Conservation (phyloP, 1,140 invertebrate genomes). For the Leptinotarsa defecta region DNA sequence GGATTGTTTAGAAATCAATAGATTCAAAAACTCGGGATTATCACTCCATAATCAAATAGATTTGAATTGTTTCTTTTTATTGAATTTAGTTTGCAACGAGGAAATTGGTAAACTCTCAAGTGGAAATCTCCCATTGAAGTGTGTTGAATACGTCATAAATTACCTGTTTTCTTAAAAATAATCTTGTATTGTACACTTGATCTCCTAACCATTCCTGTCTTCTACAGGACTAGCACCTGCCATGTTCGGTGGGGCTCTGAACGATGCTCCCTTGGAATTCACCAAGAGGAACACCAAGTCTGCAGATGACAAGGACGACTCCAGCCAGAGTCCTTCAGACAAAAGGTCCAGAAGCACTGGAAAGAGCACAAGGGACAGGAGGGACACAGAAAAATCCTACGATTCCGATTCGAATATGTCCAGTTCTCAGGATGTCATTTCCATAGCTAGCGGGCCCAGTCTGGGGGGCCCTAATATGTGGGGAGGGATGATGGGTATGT, state of each 20-base stretch:
- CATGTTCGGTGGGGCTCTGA: conserved; percentile 62
- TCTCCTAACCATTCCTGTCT: no score
- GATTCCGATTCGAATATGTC: conserved; percentile 55
- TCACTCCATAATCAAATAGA: no score
- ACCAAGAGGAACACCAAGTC: conserved; percentile 68
- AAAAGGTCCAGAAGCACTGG: conserved; percentile 50
- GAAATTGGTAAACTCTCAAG: no score
- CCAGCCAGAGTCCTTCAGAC: conserved; percentile 55
- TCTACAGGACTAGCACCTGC: neutral
- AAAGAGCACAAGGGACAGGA: conserved; percentile 53
- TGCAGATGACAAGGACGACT: conserved; percentile 58
- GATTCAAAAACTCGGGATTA: no score
- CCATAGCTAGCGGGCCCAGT: conserved; percentile 39
- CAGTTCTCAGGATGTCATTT: conserved; percentile 44
- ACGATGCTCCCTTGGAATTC: conserved; percentile 71
- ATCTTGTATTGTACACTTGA: no score
- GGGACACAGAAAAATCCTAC: conserved; percentile 52
- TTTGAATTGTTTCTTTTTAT: no score
- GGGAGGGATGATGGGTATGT: conserved; percentile 54
- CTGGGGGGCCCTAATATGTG: conserved; percentile 51
- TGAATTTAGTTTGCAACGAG: no score
- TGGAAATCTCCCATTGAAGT: no score
- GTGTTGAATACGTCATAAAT: no score
- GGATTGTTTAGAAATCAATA: no score
- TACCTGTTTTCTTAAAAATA: no score